These are phyloP conservation scores for Plagodis pulveraria DNA, from an alignment of 2,888 invertebrate species.

Conservation along the genomic window DNA sequence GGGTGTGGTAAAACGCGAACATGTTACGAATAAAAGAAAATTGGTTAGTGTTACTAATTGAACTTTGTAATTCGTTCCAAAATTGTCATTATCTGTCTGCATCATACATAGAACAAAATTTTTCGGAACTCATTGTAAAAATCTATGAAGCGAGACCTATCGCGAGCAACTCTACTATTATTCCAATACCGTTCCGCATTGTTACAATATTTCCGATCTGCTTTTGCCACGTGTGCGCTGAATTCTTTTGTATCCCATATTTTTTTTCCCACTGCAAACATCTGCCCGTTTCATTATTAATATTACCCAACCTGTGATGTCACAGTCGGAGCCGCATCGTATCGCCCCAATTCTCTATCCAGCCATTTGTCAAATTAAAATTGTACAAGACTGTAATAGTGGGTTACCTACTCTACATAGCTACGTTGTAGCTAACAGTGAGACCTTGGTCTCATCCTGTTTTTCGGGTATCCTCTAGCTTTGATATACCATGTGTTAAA, in stretches of 20 bases:
- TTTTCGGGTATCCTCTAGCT: constrained; percentile 35
- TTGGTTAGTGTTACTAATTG: too few species aligned
- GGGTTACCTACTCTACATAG: background rate
- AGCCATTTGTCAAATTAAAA: constrained; percentile 32
- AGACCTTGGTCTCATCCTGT: constrained; percentile 49
- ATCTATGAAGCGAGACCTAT: too few species aligned
- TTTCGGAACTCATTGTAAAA: too few species aligned
- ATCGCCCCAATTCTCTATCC: constrained; percentile 43
- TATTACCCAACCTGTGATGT: constrained; percentile 44
- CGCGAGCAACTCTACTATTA: background rate
- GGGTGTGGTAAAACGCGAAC: too few species aligned
- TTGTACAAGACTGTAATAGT: background rate
- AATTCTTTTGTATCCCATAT: constrained; percentile 30
- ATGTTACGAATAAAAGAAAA: too few species aligned
- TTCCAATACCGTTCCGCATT: constrained; percentile 5
- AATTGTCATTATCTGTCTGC: too few species aligned
- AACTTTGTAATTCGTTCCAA: too few species aligned
- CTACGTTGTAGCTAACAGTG: constrained; percentile 3
- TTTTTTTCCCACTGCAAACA: constrained; percentile 43
- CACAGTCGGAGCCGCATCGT: constrained; percentile 38
- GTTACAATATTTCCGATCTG: constrained; percentile 19
- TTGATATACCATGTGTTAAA: constrained; percentile 29
- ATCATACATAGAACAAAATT: too few species aligned
- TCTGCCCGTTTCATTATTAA: constrained; percentile 45
- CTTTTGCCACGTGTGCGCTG: constrained; percentile 21